Evolutionary conservation across 2,888 invertebrate genomes (phyloP).

Genomic region (Lasioglossum figueresi): DNA sequence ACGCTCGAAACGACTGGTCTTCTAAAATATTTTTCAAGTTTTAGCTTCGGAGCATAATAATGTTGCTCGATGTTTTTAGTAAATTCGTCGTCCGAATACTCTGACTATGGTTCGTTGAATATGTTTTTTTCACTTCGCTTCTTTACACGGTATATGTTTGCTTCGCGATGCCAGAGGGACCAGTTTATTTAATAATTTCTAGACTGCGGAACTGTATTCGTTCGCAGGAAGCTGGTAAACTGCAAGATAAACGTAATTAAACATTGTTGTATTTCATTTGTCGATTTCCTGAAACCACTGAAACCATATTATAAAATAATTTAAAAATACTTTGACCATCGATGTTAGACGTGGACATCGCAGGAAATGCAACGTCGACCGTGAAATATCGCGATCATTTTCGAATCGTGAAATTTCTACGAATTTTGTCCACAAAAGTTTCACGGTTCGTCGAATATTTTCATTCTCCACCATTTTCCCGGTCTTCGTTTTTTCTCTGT

Average conservation of each 20-base stretch:
- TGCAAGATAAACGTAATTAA: background rate
- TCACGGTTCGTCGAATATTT: constrained; percentile 20
- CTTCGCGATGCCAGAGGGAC: background rate
- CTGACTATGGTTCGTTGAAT: background rate
- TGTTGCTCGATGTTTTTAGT: background rate
- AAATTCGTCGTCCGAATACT: background rate
- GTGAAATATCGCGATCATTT: background rate
- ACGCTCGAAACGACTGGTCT: background rate
- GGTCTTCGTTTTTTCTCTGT: background rate
- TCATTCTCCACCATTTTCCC: background rate
- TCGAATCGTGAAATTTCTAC: constrained; percentile 6
- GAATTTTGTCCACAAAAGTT: constrained; percentile 10
- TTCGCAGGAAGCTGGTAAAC: background rate
- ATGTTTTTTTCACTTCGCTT: background rate
- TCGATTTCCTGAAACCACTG: background rate
- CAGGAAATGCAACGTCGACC: background rate
- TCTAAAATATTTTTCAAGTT: background rate
- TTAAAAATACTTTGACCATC: background rate
- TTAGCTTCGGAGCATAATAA: background rate
- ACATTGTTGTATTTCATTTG: background rate
- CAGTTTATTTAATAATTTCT: background rate
- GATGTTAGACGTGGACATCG: constrained; percentile 12
- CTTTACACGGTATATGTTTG: background rate
- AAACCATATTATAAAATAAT: too few species aligned
- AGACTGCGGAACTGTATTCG: background rate